Evolutionary conservation across 2,888 invertebrate species (phyloP).

Genomic region (Agonopterix heracliana): DNA sequence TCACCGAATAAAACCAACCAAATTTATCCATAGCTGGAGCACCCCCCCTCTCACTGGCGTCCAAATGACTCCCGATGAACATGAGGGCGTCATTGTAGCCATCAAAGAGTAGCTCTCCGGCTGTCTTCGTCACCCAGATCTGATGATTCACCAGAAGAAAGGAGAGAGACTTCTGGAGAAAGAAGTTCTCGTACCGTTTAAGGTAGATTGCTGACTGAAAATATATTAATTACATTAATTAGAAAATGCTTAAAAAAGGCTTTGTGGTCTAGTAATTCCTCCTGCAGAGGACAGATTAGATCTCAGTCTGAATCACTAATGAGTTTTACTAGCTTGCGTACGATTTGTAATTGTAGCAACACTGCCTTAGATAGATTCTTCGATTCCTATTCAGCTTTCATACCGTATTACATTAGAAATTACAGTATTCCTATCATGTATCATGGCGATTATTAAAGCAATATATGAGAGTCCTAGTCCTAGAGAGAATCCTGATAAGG

Average conservation of each 20-base stretch:
- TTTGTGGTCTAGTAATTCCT: not conserved
- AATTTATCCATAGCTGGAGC: slow-evolving; percentile 84
- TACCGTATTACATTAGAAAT: too few species aligned
- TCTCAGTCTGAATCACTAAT: not conserved
- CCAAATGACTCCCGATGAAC: slow-evolving; percentile 77
- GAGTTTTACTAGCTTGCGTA: not conserved
- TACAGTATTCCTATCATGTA: too few species aligned
- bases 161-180: slow-evolving; percentile 77
- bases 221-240: not conserved
- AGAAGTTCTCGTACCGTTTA: slow-evolving; percentile 73
- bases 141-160: slow-evolving; percentile 75
- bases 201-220: slow-evolving; percentile 77
- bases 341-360: not conserved
- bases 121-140: slow-evolving; percentile 78
- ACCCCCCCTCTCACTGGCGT: slow-evolving; percentile 71
- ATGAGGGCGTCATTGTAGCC: slow-evolving; percentile 87
- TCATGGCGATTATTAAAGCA: too few species aligned
- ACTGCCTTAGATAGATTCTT: too few species aligned
- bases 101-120: slow-evolving; percentile 83
- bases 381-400: too few species aligned
- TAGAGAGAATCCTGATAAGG: too few species aligned
- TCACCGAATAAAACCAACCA: slow-evolving; percentile 86
- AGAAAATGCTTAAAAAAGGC: not conserved
- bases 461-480: too few species aligned
- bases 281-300: not conserved